These are phyloP conservation scores for Hirtodrosophila histrioides DNA, from an alignment of 2,888 invertebrate species.

Conservation along the genomic window DNA sequence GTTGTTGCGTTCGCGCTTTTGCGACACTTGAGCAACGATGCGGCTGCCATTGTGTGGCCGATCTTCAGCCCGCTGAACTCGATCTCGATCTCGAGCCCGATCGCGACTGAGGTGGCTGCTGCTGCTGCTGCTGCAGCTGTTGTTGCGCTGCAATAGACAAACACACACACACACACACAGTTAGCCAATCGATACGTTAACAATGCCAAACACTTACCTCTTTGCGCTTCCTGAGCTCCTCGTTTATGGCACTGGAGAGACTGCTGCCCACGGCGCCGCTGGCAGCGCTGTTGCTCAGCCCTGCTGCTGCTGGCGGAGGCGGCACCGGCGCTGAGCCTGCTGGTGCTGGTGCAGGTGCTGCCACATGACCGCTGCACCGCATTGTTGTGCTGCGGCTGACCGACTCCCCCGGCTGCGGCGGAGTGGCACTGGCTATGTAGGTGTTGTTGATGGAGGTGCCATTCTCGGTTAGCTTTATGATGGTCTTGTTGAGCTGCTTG, in stretches of 20 bases:
- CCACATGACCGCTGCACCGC: slow-evolving; percentile 40
- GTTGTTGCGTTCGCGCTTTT: slow-evolving; percentile 86
- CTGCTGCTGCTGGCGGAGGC: slow-evolving; percentile 30
- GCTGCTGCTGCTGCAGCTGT: slow-evolving; percentile 43
- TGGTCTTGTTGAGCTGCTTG: slow-evolving; percentile 87
- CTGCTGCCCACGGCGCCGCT: slow-evolving; percentile 81
- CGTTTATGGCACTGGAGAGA: slow-evolving; percentile 89
- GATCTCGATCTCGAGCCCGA: slow-evolving; percentile 35
- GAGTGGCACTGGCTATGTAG: slow-evolving; percentile 67
- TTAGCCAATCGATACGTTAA: background rate
- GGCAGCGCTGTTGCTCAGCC: slow-evolving; percentile 74
- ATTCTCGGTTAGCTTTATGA: slow-evolving; percentile 89
- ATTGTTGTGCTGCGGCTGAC: slow-evolving; percentile 61
- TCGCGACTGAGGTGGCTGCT: slow-evolving; percentile 45
- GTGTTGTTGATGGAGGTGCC: slow-evolving; percentile 90
- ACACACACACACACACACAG: background rate
- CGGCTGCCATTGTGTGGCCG: slow-evolving; percentile 46
- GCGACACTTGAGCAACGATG: slow-evolving; percentile 66
- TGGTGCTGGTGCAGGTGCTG: slow-evolving; percentile 11
- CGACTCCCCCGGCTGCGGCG: slow-evolving; percentile 33
- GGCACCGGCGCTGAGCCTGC: slow-evolving; percentile 27
- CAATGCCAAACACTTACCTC: slow-evolving; percentile 85
- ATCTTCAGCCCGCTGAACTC: slow-evolving; percentile 48
- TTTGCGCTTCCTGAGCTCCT: slow-evolving; percentile 88
- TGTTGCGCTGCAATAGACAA: slow-evolving; percentile 56